Evolutionary conservation across 1,140 invertebrate genomes (phyloP).

Genomic region (Antheraea pernyi): DNA sequence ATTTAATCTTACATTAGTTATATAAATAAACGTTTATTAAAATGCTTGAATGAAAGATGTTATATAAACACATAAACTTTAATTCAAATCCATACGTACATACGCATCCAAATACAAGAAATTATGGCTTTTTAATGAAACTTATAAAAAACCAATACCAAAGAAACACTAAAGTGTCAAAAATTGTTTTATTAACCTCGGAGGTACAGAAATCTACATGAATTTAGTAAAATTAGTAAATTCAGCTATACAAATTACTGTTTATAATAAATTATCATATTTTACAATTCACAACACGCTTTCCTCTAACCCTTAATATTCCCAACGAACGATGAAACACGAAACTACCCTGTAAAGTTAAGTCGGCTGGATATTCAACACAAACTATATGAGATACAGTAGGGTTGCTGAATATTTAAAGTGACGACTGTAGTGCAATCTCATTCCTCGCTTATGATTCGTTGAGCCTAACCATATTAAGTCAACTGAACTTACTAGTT

Average conservation of each 20-base stretch:
- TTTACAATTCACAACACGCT: slow-evolving; percentile 2
- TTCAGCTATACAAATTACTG: background rate
- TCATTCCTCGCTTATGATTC: too few species aligned
- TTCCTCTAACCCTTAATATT: background rate
- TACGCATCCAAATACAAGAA: too few species aligned
- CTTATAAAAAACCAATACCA: background rate
- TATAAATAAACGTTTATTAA: too few species aligned
- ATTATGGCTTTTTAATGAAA: too few species aligned
- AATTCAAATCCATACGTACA: too few species aligned
- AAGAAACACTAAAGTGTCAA: background rate
- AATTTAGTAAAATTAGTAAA: background rate
- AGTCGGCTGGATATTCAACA: background rate
- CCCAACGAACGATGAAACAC: background rate
- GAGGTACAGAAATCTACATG: background rate
- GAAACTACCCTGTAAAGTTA: slow-evolving; percentile 1
- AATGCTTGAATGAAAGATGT: too few species aligned
- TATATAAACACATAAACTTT: too few species aligned
- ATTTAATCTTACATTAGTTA: too few species aligned
- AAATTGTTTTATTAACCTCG: background rate
- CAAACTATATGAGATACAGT: background rate
- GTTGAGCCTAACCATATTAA: too few species aligned
- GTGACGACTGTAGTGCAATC: background rate
- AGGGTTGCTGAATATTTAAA: background rate
- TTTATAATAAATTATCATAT: slow-evolving; percentile 5
- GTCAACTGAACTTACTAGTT: too few species aligned